Base-by-base conservation (phyloP, 1,140 invertebrate species). In the Trichonephila clavata region DNA sequence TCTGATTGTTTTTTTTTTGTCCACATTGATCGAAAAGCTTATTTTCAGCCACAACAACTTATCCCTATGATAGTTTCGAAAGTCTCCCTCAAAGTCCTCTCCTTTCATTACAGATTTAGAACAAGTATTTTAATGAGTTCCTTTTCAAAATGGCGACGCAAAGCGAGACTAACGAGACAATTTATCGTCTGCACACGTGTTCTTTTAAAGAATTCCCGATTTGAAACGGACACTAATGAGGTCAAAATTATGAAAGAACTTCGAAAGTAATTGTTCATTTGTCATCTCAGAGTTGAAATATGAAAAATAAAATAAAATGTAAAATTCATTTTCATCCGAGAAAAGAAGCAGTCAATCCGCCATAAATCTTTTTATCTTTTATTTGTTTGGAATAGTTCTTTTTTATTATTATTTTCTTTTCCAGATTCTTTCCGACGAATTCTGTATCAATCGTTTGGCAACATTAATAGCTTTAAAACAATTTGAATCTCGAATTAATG, bases 101-200 rank as follows among this genome's bases (percentile, higher is more conserved):
- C 27, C 27, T 77, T 77, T 77, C 71, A 77, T 77, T 77, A 77
- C 71, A 77, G 71, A 77, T 77, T 77, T 77, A 77, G 71, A 77
- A 86, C 84, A 86, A 86, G 84, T 77, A 77, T 89, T 89, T 32
- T 89, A 89, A 89, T 89, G 87, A 89, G 87, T 57, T 89, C 65
- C 63, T 27, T 65, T 89, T 89, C 87, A 89, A 89, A 77, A 89
- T 89, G 87, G 87, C 87, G 65, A 86, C 59, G 57, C 84, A 39
- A 24, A 63, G 84, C 84, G 24, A 60, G 32, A 39, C 63, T 89
- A 89, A 89, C 87, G 87, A 89, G 87, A 89, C 87, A 89, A 89
- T 89, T 89, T 89, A 89, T 89, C 87, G 87, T 89, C 87, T 89
- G 65, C 87, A 77, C 87, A 89, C 65, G 87, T 89, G 87, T 57